A percentile compares a stretch with the other conserved stretches of the same genome.
Evolutionary conservation across 2,113 vertebrate species (phyloP).

Genomic region (Toxostoma redivivum): DNA sequence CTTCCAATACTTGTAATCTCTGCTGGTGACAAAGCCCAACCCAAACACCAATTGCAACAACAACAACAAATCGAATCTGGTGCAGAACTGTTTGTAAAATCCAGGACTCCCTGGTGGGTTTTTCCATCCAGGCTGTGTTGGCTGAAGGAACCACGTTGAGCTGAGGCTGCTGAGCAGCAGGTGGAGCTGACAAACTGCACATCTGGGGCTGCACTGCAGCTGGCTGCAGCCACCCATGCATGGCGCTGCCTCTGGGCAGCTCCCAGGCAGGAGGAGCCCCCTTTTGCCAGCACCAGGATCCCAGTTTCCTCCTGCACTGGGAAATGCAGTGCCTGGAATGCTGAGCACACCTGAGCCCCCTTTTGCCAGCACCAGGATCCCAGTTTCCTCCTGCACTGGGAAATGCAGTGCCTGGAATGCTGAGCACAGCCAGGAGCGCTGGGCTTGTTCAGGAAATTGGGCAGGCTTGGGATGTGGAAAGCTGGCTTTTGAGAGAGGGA

Average conservation of each 20-base stretch:
- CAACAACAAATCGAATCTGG: neutral
- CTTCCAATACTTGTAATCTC: neutral
- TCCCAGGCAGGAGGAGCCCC: neutral
- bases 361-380: accelerated
- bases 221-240: accelerated
- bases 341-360: no score
- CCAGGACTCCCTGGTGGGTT: no score
- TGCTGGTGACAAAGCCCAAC: neutral
- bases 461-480: neutral
- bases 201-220: neutral
- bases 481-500: no score
- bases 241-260: neutral
- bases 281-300: accelerated
- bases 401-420: neutral
- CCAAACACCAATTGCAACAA: neutral
- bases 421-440: accelerated
- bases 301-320: accelerated
- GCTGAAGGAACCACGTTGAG: neutral
- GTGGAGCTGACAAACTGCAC: conserved; percentile 24
- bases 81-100: neutral
- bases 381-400: accelerated
- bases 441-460: no score
- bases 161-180: conserved; percentile 15
- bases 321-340: neutral
- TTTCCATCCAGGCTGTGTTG: neutral